These are phyloP conservation scores for Cheilosia vulpina DNA, from an alignment of 2,888 invertebrate genomes.

Conservation along the genomic window DNA sequence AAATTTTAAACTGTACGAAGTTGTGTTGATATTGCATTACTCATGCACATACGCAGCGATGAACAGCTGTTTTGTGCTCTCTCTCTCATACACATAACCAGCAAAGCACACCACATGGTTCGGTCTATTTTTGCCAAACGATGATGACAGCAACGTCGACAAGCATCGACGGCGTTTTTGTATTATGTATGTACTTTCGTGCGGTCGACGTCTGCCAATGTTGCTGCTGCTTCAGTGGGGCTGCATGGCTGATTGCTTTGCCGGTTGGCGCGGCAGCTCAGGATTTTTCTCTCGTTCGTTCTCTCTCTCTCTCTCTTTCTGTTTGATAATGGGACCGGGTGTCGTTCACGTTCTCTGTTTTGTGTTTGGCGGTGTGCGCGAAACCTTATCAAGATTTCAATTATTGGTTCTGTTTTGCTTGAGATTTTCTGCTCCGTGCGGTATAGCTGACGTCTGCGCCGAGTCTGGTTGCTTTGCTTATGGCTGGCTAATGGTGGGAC, in stretches of 20 bases:
- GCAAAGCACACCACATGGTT: constrained; percentile 64
- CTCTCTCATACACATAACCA: constrained; percentile 15
- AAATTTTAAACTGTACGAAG: constrained; percentile 60
- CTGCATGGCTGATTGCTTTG: constrained; percentile 48
- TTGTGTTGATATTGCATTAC: constrained; percentile 46
- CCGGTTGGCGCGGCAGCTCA: constrained; percentile 26
- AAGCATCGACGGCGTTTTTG: constrained; percentile 32
- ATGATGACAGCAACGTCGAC: constrained; percentile 26
- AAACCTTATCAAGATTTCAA: constrained; percentile 72
- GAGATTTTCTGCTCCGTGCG: constrained; percentile 64
- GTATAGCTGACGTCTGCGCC: constrained; percentile 72
- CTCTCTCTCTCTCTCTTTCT: constrained; percentile 7
- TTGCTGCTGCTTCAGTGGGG: constrained; percentile 31
- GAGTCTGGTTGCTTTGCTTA: constrained; percentile 71
- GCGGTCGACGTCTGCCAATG: constrained; percentile 31
- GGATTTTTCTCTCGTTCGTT: constrained; percentile 5
- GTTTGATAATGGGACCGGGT: constrained; percentile 35
- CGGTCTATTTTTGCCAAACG: constrained; percentile 69
- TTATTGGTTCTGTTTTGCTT: constrained; percentile 74
- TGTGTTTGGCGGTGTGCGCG: constrained; percentile 32
- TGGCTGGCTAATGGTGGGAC: constrained; percentile 43
- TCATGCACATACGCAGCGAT: constrained; percentile 16
- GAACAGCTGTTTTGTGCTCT: constrained; percentile 61
- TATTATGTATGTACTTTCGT: constrained; percentile 51
- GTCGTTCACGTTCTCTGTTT: constrained; percentile 49